Conservation (phyloP, 1,140 invertebrate species). For the Drosophila santomea region DNA sequence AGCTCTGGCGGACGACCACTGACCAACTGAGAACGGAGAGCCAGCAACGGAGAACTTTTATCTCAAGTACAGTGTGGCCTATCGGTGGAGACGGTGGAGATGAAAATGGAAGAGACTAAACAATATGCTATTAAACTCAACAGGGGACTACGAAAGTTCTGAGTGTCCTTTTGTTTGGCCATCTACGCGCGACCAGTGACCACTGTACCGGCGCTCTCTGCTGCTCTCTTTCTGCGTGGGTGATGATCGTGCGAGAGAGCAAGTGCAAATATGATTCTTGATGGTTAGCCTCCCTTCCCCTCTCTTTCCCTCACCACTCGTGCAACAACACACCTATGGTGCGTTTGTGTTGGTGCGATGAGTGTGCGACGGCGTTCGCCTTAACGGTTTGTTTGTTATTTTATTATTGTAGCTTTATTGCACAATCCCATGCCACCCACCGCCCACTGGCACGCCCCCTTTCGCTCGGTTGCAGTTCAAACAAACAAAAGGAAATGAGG, state of each 20-base stretch:
- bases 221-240: constrained; percentile 21
- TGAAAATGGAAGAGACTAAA: too few species aligned
- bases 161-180: not conserved
- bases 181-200: not conserved
- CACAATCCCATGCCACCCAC: constrained; percentile 61
- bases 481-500: constrained; percentile 27
- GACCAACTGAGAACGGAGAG: constrained; percentile 44
- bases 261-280: constrained; percentile 63
- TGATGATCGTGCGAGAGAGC: constrained; percentile 38
- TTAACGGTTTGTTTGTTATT: constrained; percentile 55
- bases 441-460: constrained; percentile 5
- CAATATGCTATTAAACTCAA: too few species aligned
- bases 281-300: constrained; percentile 5
- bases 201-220: constrained; percentile 7
- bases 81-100: not conserved
- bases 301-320: too few species aligned
- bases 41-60: constrained; percentile 4
- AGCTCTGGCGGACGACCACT: constrained; percentile 53
- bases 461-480: constrained; percentile 15
- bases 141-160: not conserved
- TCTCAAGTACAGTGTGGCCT: constrained; percentile 18
- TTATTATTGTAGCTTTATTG: constrained; percentile 77
- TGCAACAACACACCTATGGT: not conserved
- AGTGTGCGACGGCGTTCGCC: constrained; percentile 24
- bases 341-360: constrained; percentile 28